These are phyloP conservation scores for Phymanthus crucifer DNA, from an alignment of 92 coral and sea anemone species.

Conservation along the genomic window DNA sequence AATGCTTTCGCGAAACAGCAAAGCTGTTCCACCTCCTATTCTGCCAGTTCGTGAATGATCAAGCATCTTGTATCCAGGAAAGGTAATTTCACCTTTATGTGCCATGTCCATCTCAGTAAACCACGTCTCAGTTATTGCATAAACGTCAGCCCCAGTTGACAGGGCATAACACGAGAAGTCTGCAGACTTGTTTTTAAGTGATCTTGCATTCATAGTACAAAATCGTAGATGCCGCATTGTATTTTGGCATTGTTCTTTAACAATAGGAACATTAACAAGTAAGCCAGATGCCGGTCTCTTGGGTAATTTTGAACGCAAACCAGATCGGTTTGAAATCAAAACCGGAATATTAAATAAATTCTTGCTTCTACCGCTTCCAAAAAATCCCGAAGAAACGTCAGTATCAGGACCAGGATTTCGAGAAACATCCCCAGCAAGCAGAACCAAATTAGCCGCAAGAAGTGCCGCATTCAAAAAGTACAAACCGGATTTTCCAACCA, in stretches of 20 bases:
- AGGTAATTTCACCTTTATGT: conserved; percentile 11
- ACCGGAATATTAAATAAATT: too few species aligned
- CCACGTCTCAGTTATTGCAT: conserved; percentile 34
- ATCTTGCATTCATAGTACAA: conserved; percentile 4
- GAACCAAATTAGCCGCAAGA: too few species aligned
- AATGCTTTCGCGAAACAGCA: not conserved
- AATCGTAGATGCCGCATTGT: conserved; percentile 36
- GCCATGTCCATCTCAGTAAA: conserved; percentile 33
- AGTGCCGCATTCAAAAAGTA: too few species aligned
- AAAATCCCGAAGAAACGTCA: too few species aligned
- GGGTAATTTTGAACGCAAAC: too few species aligned
- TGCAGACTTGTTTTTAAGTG: not conserved
- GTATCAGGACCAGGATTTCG: too few species aligned
- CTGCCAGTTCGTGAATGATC: not conserved
- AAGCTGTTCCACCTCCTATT: not conserved
- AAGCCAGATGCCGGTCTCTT: too few species aligned
- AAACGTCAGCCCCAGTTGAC: conserved; percentile 30
- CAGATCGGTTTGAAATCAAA: too few species aligned
- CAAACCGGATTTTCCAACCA: too few species aligned
- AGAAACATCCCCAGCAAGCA: too few species aligned
- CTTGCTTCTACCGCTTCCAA: too few species aligned
- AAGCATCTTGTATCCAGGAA: conserved; percentile 1
- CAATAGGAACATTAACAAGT: too few species aligned
- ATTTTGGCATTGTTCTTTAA: not conserved
- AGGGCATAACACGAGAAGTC: conserved; percentile 9